phyloP scores from a whole-genome alignment of 1,140 invertebrate species.

The Pseudomyrmex flavicornis region DNA sequence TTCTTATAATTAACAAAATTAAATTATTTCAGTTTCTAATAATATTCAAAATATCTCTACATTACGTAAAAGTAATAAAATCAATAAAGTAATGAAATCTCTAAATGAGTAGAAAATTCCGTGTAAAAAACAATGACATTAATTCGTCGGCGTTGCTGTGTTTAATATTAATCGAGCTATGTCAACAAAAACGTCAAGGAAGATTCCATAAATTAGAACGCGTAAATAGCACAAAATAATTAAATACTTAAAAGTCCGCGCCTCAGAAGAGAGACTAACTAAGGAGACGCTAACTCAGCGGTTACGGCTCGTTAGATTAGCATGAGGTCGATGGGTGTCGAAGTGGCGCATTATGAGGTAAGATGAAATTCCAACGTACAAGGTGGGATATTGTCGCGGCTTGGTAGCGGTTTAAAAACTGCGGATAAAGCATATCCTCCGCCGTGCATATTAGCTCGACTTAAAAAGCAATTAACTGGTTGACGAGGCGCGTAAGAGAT shows the following conservation, averaged over 20 bases:
- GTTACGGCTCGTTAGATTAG: not conserved
- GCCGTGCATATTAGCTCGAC: conserved; percentile 46
- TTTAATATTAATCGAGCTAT: not conserved
- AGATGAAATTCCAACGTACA: conserved; percentile 13
- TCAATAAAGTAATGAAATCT: not conserved
- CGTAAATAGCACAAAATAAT: not conserved
- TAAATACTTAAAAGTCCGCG: conserved; percentile 18
- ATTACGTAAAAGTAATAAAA: too few relatives aligned
- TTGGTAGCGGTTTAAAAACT: conserved; percentile 52
- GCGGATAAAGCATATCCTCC: conserved; percentile 32
- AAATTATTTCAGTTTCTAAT: not conserved
- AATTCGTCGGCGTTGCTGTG: not conserved
- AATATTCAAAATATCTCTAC: not conserved
- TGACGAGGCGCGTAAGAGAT: conserved; percentile 30
- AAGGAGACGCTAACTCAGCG: not conserved
- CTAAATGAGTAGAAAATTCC: not conserved
- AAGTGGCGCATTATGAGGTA: conserved; percentile 23
- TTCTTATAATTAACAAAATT: not conserved
- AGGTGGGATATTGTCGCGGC: conserved; percentile 15
- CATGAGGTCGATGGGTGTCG: conserved; percentile 9
- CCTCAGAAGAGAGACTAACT: not conserved
- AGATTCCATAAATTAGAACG: not conserved
- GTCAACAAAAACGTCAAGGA: not conserved
- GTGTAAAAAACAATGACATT: too few relatives aligned
- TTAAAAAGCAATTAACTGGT: conserved; percentile 65